Evolutionary conservation across 2,888 invertebrate genomes (phyloP).

Genomic region (Nezara viridula): DNA sequence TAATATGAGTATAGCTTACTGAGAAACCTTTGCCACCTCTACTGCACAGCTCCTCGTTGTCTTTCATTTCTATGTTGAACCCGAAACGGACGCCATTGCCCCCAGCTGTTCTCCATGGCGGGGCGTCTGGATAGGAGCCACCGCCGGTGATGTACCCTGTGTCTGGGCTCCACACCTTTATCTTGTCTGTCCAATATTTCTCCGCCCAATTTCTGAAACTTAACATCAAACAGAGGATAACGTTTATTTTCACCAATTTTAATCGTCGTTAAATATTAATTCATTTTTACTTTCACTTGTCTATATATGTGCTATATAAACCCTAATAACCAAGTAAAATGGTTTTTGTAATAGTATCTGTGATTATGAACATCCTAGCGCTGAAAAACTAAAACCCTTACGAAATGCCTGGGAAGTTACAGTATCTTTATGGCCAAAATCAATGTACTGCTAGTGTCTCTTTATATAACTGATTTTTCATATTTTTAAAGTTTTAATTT

Average conservation of each 20-base stretch:
- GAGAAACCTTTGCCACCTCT: conserved; percentile 58
- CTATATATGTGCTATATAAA: no score
- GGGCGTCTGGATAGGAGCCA: neutral
- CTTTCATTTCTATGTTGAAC: conserved; percentile 41
- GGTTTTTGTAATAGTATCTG: no score
- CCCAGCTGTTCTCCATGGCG: conserved; percentile 49
- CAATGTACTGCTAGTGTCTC: no score
- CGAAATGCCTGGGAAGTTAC: no score
- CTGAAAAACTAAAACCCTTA: no score
- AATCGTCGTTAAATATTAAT: neutral
- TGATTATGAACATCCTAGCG: no score
- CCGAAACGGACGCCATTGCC: conserved; percentile 45
- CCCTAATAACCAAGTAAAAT: no score
- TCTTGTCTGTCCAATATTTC: conserved; percentile 37
- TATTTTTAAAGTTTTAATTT: no score
- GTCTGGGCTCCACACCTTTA: conserved; percentile 55
- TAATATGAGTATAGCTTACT: conserved; percentile 31
- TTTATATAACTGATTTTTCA: no score
- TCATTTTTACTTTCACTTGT: no score
- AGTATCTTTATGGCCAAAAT: no score
- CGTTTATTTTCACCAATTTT: no score
- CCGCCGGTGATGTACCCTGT: conserved; percentile 45
- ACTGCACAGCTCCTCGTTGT: conserved; percentile 37
- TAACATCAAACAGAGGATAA: neutral
- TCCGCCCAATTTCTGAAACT: conserved; percentile 51